These are phyloP conservation scores for Caenorhabditis sp. DNA, from an alignment of 2,888 invertebrate species.

Conservation along the genomic window DNA sequence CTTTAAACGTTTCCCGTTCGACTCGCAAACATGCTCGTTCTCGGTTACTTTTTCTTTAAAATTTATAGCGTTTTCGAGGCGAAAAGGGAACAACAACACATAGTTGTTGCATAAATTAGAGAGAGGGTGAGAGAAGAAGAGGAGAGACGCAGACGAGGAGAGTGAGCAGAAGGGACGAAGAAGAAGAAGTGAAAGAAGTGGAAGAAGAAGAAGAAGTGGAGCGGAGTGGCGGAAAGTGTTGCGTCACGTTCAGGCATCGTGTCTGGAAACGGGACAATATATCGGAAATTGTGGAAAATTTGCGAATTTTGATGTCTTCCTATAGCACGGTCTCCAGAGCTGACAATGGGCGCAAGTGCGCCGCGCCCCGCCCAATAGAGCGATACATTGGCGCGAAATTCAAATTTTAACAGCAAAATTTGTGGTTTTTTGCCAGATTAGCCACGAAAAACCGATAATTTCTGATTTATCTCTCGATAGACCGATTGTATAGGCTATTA, in stretches of 20 bases:
- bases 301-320: neutral
- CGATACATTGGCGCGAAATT: no score
- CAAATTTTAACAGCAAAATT: no score
- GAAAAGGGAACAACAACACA: neutral
- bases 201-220: slow-evolving; percentile 2
- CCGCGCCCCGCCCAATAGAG: no score
- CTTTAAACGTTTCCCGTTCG: slow-evolving; percentile 79
- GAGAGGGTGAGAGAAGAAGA: slow-evolving; percentile 4
- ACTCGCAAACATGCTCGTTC: slow-evolving; percentile 77
- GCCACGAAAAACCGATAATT: no score
- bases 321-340: no score
- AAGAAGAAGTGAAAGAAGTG: neutral
- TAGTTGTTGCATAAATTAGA: slow-evolving; percentile 43
- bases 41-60: slow-evolving; percentile 66
- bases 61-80: slow-evolving; percentile 12
- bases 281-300: neutral
- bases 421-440: no score
- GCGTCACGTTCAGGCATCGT: slow-evolving; percentile 67
- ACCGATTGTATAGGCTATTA: no score
- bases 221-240: slow-evolving; percentile 58
- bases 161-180: neutral
- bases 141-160: slow-evolving; percentile 31
- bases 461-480: no score
- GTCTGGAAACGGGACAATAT: slow-evolving; percentile 13
- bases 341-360: no score